A percentile compares a stretch with the other conserved stretches of the same genome.
Conservation (phyloP, 2,888 invertebrate genomes). For the Aproaerema taeniolella region DNA sequence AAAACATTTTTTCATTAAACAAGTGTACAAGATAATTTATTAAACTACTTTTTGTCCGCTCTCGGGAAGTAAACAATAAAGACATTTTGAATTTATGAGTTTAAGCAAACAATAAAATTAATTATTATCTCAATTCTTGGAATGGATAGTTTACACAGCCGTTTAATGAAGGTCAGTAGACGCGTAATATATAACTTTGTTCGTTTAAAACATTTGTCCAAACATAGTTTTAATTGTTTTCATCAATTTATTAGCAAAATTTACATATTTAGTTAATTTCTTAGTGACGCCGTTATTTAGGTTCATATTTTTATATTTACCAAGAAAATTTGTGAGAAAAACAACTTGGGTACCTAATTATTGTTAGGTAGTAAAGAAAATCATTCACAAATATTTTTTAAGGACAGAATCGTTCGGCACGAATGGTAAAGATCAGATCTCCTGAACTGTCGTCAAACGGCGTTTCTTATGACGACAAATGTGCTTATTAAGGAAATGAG, state of each 20-base stretch:
- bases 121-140: constrained; percentile 19
- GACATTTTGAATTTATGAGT: constrained; percentile 14
- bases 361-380: not conserved
- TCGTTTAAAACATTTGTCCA: not conserved
- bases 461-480: too few relatives aligned
- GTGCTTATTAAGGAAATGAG: too few relatives aligned
- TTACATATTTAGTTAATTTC: not conserved
- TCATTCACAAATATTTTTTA: not conserved
- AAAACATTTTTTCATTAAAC: too few relatives aligned
- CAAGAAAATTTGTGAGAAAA: not conserved
- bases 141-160: constrained; percentile 19
- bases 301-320: not conserved
- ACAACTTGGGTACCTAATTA: not conserved
- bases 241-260: constrained; percentile 4
- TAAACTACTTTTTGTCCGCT: constrained; percentile 1
- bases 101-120: constrained; percentile 10
- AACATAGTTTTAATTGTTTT: not conserved
- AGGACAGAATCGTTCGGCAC: not conserved
- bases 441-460: too few relatives aligned
- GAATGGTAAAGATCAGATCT: not conserved
- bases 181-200: not conserved
- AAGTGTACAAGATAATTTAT: too few relatives aligned
- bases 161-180: constrained; percentile 12
- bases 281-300: not conserved
- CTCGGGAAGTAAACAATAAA: not conserved